Base-by-base conservation (phyloP, 2,888 invertebrate genomes). In the Dynastes grantii region DNA sequence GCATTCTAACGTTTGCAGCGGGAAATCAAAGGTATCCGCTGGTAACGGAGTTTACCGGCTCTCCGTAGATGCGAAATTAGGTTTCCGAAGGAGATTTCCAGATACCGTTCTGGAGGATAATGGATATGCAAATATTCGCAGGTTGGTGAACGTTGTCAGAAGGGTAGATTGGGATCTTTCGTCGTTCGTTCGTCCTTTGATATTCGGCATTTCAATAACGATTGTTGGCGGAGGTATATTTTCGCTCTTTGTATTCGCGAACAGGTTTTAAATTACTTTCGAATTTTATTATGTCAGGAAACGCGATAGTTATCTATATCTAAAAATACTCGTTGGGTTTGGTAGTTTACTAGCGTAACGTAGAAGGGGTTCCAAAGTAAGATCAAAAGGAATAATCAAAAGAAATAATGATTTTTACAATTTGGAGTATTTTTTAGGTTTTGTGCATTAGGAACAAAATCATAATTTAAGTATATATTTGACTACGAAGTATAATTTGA, bases 1-100 rank as follows among this genome's bases (percentile, higher is more conserved):
- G 76, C 76, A 80, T 51, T 83, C 82, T 83, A 80, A 83, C 58
- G 80, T 77, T 9, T 11, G 37, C 22, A 77, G 76, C 67, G 16
- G 68, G 65, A 80, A 80, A 81, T 81, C 82, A 83, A 83, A 83
- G 83, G 82, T 82, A 83, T 82, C 83, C 80, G 79, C 78, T 68
- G 77, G 78, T 82, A 83, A 83, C 78, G 78, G 81, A 73, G 80
- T 83, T 83, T 81, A 79, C 55, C 40, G 76, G 76, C 78, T 79
- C 81, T 80, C 83, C 83, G 82, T 82, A 82, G 82, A 80, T 80
- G 80, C 79, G 80, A 79, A 83, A 84, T 83, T 83, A 78, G 81
- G 83, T 83, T 83, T 82, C 82, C 81, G 82, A 80, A 80, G 78
- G 81, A 80, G 81, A 83, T 82, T 82, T 81, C 76, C 77, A 76